A percentile compares a stretch with the other conserved stretches of the same genome.
phyloP scores from a whole-genome alignment of 1,140 invertebrate species.

The Papilio aristodemus region DNA sequence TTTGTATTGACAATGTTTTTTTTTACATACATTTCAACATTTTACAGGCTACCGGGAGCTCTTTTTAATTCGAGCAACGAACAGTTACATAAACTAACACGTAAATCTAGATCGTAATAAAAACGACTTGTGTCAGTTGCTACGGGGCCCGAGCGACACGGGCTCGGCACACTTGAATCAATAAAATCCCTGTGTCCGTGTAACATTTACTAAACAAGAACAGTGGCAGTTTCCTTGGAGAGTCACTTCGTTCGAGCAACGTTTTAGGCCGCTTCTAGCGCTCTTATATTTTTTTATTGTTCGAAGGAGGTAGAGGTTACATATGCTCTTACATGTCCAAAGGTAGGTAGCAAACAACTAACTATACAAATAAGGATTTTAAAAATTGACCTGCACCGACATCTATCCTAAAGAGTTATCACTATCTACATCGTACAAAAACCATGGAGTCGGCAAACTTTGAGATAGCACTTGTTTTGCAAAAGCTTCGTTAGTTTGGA shows the following conservation, averaged over 20 bases:
- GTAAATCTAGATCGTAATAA: slow-evolving; percentile 79
- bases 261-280: slow-evolving; percentile 64
- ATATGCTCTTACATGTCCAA: slow-evolving; percentile 51
- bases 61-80: slow-evolving; percentile 80
- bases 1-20: slow-evolving; percentile 79
- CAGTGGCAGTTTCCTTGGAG: slow-evolving; percentile 72
- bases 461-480: slow-evolving; percentile 42
- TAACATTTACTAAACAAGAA: slow-evolving; percentile 66
- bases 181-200: slow-evolving; percentile 73
- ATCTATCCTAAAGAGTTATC: slow-evolving; percentile 66
- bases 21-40: slow-evolving; percentile 80
- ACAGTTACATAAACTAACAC: slow-evolving; percentile 80
- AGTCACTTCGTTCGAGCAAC: slow-evolving; percentile 59
- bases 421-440: slow-evolving; percentile 67
- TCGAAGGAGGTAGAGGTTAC: slow-evolving; percentile 70
- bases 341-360: slow-evolving; percentile 45
- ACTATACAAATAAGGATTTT: slow-evolving; percentile 57
- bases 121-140: slow-evolving; percentile 73
- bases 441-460: slow-evolving; percentile 51
- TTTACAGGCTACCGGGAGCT: slow-evolving; percentile 78
- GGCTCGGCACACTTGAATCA: slow-evolving; percentile 72
- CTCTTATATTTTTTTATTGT: slow-evolving; percentile 57
- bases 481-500: slow-evolving; percentile 46
- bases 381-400: slow-evolving; percentile 67
- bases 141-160: slow-evolving; percentile 56